Base-by-base conservation (phyloP, 1,140 invertebrate species). In the Wasmannia auropunctata region DNA sequence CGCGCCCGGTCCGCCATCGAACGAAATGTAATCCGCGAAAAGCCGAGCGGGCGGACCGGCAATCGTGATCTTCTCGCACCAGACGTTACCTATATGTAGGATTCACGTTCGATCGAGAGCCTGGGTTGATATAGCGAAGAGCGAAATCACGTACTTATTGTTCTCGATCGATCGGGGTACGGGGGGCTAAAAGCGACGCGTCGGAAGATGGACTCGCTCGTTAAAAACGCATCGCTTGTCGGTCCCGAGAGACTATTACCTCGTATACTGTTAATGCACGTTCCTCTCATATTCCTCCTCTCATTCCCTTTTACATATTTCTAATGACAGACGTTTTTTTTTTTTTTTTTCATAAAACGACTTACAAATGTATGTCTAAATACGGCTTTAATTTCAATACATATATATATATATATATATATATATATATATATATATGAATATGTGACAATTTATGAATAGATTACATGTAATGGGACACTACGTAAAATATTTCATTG, bases 1-100 rank as follows among this genome's bases (percentile, higher is more conserved):
- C 19, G 14, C 56, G 7, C 65, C n/a, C 34, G 37, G 25, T 28
- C 16, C 56, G 54, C 58, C 86, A 49, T 85, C 74, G 70, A n/a
- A 51, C 88, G 54, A 89, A 91, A 87, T 91, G 85, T 87, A 87
- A 84, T 84, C 86, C 86, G 74, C 49, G 85, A 86, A 87, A 91
- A 89, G 79, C 77, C 56, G 54, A 43, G 62, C 19, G 72, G 77
- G 58, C 19, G 72, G 77, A 51, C 51, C 56, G 51, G 83, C 77
- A 87, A 86, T 84, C 85, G 43, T 10, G 58, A 83, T 87, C 83
- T 86, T 89, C 67, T 85, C 76, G 74, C 79, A 56, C 40, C 70
- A 85, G 60, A 79, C 79, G 19, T 80, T 79, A 49, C 75, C 70
- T 46, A n/a, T n/a, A n/a, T n/a, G n/a, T n/a, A n/a, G 81, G 70